Conservation (phyloP, 1,140 invertebrate genomes). For the Diorhabda sublineata region DNA sequence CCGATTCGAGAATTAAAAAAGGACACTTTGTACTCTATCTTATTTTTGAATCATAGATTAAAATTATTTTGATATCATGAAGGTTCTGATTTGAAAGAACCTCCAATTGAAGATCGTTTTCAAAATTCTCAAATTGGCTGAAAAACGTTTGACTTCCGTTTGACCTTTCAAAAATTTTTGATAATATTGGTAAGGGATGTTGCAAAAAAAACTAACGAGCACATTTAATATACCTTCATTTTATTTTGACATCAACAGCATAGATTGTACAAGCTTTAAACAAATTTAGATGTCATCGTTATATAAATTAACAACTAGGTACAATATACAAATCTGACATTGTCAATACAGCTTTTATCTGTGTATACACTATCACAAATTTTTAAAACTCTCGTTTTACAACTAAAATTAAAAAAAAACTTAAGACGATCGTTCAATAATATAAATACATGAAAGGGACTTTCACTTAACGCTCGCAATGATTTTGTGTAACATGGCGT, state of each 20-base stretch:
- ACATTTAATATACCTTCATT: constrained; percentile 20
- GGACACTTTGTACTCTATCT: not conserved
- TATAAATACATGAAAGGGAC: not conserved
- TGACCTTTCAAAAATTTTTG: not conserved
- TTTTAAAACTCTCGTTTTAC: constrained; percentile 4
- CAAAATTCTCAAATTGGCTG: not conserved
- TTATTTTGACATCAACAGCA: constrained; percentile 45
- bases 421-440: constrained; percentile 6
- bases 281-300: constrained; percentile 39
- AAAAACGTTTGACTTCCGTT: not conserved
- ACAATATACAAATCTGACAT: constrained; percentile 45
- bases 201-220: not conserved
- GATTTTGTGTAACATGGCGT: too few species aligned
- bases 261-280: constrained; percentile 45
- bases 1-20: too few species aligned
- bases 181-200: not conserved
- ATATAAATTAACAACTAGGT: constrained; percentile 39
- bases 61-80: not conserved
- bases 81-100: not conserved
- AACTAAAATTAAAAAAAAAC: not conserved
- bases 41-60: not conserved
- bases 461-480: too few species aligned
- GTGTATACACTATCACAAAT: constrained; percentile 39
- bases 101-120: not conserved
- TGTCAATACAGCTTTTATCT: constrained; percentile 43